Evolutionary conservation across 2,888 invertebrate species (phyloP).

Genomic region (Celastrina argiolus): DNA sequence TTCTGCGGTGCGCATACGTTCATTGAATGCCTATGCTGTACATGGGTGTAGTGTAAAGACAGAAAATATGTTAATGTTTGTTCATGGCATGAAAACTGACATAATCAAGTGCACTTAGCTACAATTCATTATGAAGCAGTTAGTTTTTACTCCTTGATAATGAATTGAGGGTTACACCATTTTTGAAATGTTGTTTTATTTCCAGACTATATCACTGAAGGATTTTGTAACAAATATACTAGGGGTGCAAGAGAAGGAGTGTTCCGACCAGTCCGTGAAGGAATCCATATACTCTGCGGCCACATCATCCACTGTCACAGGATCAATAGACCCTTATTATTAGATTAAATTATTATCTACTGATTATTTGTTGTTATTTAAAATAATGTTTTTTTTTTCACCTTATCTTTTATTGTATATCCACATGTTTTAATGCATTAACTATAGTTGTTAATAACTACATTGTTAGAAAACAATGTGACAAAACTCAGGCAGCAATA

Average conservation of each 20-base stretch:
- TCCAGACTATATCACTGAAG: conserved; percentile 61
- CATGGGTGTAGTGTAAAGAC: too few relatives aligned
- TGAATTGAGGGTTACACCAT: too few relatives aligned
- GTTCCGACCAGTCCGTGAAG: conserved; percentile 46
- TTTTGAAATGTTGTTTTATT: conserved; percentile 23
- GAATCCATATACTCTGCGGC: conserved; percentile 42
- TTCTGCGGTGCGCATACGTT: too few relatives aligned
- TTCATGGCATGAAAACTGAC: too few relatives aligned
- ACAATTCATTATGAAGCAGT: too few relatives aligned
- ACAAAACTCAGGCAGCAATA: not conserved
- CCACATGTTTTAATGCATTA: not conserved
- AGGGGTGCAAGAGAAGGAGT: conserved; percentile 65
- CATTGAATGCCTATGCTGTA: too few relatives aligned
- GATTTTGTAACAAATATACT: conserved; percentile 65
- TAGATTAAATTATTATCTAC: not conserved
- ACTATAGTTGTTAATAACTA: too few relatives aligned
- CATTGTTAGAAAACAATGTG: not conserved
- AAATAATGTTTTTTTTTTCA: not conserved
- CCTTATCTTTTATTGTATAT: too few relatives aligned
- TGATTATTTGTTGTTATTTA: not conserved
- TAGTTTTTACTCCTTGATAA: too few relatives aligned
- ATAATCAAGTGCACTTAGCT: too few relatives aligned
- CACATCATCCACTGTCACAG: conserved; percentile 31
- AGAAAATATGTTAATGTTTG: too few relatives aligned
- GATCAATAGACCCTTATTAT: not conserved